Conservation (phyloP, 2,888 invertebrate genomes). For the Campoplex nolae region DNA sequence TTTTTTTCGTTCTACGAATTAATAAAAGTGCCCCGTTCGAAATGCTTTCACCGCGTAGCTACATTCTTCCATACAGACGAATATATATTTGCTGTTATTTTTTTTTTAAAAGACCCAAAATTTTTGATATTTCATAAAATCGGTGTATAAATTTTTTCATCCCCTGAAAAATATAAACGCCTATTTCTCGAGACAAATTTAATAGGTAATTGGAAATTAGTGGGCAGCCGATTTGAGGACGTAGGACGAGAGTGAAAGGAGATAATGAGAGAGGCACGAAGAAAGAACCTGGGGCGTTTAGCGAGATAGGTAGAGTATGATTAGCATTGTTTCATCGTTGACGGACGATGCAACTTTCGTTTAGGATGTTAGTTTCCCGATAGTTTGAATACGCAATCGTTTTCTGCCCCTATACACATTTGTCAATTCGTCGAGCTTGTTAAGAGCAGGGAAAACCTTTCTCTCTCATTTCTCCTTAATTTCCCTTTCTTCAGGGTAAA, state of each 20-base stretch:
- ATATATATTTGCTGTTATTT: neutral
- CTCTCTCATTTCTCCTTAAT: slow-evolving; percentile 14
- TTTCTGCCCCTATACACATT: slow-evolving; percentile 67
- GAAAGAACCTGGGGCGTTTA: slow-evolving; percentile 8
- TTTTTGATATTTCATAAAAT: neutral
- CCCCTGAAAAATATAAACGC: neutral
- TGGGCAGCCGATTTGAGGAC: slow-evolving; percentile 10
- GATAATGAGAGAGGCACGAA: slow-evolving; percentile 3
- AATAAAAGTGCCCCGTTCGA: slow-evolving; percentile 48
- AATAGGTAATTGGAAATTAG: slow-evolving; percentile 40
- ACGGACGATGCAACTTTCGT: slow-evolving; percentile 65
- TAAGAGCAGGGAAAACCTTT: slow-evolving; percentile 36
- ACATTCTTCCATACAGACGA: slow-evolving; percentile 19
- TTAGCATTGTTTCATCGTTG: slow-evolving; percentile 68
- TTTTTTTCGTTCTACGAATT: slow-evolving; percentile 56
- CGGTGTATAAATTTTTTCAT: neutral
- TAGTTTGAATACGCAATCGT: slow-evolving; percentile 70
- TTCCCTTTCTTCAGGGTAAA: slow-evolving; percentile 14
- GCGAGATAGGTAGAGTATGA: slow-evolving; percentile 66
- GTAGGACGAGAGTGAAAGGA: neutral
- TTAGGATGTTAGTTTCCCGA: slow-evolving; percentile 72
- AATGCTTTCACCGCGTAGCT: neutral
- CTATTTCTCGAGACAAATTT: neutral
- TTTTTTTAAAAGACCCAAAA: neutral
- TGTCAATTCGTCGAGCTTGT: slow-evolving; percentile 69